phyloP scores from a whole-genome alignment of 2,113 vertebrate genomes.

The Loxodonta africana region DNA sequence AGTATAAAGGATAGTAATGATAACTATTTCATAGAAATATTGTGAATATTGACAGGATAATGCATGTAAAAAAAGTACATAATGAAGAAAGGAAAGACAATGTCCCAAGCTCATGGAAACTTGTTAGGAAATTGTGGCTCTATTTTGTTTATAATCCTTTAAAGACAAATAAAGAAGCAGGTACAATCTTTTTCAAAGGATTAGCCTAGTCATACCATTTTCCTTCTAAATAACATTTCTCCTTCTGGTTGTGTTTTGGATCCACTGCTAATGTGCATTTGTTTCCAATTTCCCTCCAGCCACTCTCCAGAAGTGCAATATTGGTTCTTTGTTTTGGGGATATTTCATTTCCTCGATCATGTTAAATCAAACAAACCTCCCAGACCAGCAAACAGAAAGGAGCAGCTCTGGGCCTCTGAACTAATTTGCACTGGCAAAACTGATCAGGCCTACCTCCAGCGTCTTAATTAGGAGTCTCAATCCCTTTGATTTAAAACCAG shows the following conservation, averaged over 20 bases:
- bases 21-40: background rate
- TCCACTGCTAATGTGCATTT: conserved; percentile 51
- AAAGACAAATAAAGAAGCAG: conserved; percentile 25
- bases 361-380: conserved; percentile 83
- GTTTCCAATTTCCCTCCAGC: conserved; percentile 66
- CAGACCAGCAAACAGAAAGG: conserved; percentile 80
- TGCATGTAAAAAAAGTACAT: background rate
- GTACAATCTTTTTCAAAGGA: conserved; percentile 49
- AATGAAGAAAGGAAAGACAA: conserved; percentile 28
- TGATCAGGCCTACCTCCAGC: conserved; percentile 79
- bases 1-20: background rate
- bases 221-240: conserved; percentile 69
- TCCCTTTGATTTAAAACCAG: conserved; percentile 81
- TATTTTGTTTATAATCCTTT: conserved; percentile 48
- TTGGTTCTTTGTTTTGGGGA: conserved; percentile 84
- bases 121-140: conserved; percentile 58
- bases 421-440: conserved; percentile 83
- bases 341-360: conserved; percentile 84
- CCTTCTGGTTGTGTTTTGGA: conserved; percentile 70
- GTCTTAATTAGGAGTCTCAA: conserved; percentile 85
- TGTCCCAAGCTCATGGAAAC: background rate
- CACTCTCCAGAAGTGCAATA: conserved; percentile 73
- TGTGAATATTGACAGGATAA: conserved; percentile 41
- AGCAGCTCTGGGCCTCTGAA: conserved; percentile 81
- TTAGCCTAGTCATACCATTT: conserved; percentile 35